Evolutionary conservation across 2,797 vertebrate genomes (phyloP), one percentile per base, ranked within the genome.

Genomic region (Myotis myotis): DNA sequence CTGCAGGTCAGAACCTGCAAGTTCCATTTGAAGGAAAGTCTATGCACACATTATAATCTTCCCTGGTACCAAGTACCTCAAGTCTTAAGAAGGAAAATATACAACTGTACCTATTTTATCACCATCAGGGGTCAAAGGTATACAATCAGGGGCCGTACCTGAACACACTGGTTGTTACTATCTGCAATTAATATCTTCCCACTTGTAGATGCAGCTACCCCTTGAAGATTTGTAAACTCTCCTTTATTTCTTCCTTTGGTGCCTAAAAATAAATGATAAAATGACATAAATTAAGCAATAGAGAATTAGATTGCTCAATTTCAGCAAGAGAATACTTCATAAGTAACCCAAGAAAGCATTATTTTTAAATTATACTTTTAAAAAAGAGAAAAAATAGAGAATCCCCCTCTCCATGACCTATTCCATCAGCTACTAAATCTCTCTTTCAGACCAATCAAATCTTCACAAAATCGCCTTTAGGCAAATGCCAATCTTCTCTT

Each of bases 211-310:
- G 99, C 98, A 87, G 99, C 99, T 95, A 99, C 99, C 55, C 99
- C 99, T 98, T 99, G 99, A 87, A 99, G 99, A 96, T 99, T 99
- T 60, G 99, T 99, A 98, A 99, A 99, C 97, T 99, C 99, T 36
- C 99, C 99, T 98, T 99, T 99, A 98, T 99, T 99, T 98, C 99
- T 99, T 97, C 99, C 99, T 98, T 99, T 99, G 89, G 99, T 99
- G 91, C 99, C 99, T 99, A 97, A 94, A 98, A 97, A 91, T 76
- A 95, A 93, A 97, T 87, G 30, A 95, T 13, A 97, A 83, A 93
- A 97, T 4, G 76, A 94, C 28, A 83, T 49, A 96, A 94, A 93
- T 91, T 90, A 97, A 86, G 84, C 89, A 97, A 94, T 38, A 93
- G 44, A 94, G 57, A 89, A 89, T 95, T 82, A 62, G 22, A n/a